phyloP scores from a whole-genome alignment of 2,113 vertebrate species.

The Podilymbus podiceps region DNA sequence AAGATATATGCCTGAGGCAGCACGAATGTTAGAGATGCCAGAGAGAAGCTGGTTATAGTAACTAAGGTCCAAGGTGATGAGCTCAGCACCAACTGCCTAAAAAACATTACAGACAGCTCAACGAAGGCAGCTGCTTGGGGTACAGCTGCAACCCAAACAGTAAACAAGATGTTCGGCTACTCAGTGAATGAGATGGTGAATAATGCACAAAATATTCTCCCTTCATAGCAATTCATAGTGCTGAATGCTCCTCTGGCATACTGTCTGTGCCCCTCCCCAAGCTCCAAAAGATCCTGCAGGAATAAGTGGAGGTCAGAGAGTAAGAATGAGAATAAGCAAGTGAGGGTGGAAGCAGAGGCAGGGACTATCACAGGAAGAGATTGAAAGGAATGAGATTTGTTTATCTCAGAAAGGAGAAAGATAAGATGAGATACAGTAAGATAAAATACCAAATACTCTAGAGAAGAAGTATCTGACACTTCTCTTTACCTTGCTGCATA shows the following conservation, averaged over 20 bases:
- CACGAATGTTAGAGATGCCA: neutral
- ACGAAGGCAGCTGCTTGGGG: neutral
- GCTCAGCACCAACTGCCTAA: neutral
- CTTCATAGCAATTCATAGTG: neutral
- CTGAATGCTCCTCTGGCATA: neutral
- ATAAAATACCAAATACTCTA: constrained; percentile 17
- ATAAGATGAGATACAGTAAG: neutral
- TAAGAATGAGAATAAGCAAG: neutral
- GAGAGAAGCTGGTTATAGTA: neutral
- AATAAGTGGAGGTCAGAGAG: neutral
- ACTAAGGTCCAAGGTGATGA: constrained; percentile 31
- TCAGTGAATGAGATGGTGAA: neutral
- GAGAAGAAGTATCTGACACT: neutral
- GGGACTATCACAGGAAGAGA: neutral
- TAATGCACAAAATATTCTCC: neutral
- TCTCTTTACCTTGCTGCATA: constrained; percentile 10
- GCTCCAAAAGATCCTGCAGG: neutral
- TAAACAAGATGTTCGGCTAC: neutral
- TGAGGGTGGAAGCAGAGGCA: neutral
- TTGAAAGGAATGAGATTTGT: neutral
- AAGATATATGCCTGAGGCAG: neutral
- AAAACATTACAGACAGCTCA: neutral
- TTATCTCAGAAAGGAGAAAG: neutral
- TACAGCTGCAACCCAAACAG: neutral
- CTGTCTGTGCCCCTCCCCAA: neutral